Base-by-base conservation (phyloP, 2,888 invertebrate genomes). In the Criorhina ranunculi region DNA sequence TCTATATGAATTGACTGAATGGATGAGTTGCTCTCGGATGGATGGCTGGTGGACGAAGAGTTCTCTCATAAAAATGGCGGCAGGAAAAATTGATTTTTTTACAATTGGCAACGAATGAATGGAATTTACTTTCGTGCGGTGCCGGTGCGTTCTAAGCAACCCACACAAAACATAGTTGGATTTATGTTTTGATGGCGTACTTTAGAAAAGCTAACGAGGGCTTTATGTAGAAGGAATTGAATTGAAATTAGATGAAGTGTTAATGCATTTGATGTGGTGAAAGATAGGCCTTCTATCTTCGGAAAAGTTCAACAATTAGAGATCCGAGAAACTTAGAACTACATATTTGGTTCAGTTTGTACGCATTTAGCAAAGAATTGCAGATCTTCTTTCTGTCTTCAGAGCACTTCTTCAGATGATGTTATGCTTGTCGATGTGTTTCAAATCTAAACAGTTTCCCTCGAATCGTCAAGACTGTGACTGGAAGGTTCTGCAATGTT, bases 41-140 rank as follows among this genome's bases (percentile, higher is more conserved):
- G 44, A 46, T 12, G 5, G 57, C 33, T 31, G 19, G 33, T 53
- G 33, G 40, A 59, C 24, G 24, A 24, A 24, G 24, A 75, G n/a
- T 35, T 29, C 51, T 73, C 15, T 15, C 53, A 70, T 24, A 5
- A 33, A 15, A 19, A 31, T 60, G 49, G 49, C 33, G 15, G 11
- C 12, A 42, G 19, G 11, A 19, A 62, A 53, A 53, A 62, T 37
- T 55, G 53, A 77, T 69, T 77, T 69, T 77, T 69, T 24, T 44
- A 60, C 77, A 69, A 77, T 77, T 55, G 77, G 46, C 44, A 60
- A 46, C 60, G 62, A 62, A 55, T 77, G 77, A 77, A 77, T 77
- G 67, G 77, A 77, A 77, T 69, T 77, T 69, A 69, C 49, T 59
- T 51, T 49, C 59, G 66, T 59, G 24, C 24, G 12, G 5, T 37